These are phyloP conservation scores for Rhineura floridana DNA, from an alignment of 2,113 vertebrate genomes.

Conservation along the genomic window DNA sequence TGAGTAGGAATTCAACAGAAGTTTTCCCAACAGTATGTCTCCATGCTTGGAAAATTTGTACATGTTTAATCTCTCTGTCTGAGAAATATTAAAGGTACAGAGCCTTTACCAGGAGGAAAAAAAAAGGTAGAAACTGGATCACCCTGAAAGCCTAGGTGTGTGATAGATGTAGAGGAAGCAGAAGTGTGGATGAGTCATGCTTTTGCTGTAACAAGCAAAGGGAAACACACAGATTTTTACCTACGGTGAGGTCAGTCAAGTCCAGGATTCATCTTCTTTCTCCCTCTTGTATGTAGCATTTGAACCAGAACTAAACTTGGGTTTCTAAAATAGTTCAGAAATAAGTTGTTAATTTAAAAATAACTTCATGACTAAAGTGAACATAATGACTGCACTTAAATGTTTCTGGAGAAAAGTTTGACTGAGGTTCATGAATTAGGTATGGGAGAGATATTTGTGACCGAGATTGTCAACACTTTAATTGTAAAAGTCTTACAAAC, in stretches of 20 bases:
- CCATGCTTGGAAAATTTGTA: background rate
- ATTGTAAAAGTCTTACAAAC: background rate
- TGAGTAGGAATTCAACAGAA: background rate
- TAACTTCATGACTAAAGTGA: background rate
- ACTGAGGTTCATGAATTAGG: background rate
- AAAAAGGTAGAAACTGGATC: background rate
- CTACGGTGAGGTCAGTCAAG: background rate
- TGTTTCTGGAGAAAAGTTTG: background rate
- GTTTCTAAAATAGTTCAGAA: background rate
- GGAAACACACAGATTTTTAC: background rate
- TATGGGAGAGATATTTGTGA: background rate
- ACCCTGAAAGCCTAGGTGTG: background rate
- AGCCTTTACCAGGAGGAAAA: background rate
- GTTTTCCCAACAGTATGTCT: background rate
- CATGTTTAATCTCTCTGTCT: background rate
- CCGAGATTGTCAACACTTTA: background rate
- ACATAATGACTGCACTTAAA: background rate
- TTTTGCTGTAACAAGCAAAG: background rate
- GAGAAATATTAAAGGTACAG: background rate
- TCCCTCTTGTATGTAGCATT: no score
- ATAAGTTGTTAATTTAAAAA: background rate
- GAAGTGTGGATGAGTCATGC: background rate
- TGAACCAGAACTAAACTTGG: background rate
- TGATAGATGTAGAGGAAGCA: background rate
- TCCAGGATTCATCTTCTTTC: background rate